These are phyloP conservation scores for Epinotia bilunana DNA, from an alignment of 2,888 invertebrate genomes.

Conservation along the genomic window DNA sequence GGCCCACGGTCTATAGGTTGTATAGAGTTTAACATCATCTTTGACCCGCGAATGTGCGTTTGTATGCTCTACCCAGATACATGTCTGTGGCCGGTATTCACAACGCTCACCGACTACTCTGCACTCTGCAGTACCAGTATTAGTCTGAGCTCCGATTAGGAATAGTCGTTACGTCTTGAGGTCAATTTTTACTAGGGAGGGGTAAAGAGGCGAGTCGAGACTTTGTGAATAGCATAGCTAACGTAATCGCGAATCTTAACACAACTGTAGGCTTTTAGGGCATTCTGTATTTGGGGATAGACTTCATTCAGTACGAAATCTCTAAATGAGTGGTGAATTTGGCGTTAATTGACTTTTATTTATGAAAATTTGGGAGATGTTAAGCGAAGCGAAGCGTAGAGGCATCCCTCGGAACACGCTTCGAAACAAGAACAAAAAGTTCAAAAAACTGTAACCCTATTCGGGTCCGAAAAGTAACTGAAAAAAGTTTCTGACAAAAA, in stretches of 20 bases:
- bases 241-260: background rate
- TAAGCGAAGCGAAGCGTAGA: background rate
- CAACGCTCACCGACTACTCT: background rate
- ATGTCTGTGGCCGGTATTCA: background rate
- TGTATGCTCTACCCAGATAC: background rate
- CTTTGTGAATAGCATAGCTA: background rate
- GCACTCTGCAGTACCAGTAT: background rate
- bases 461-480: too few relatives aligned
- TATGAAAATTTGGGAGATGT: background rate
- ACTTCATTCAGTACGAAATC: background rate
- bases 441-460: too few relatives aligned
- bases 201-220: background rate
- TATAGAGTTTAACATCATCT: background rate
- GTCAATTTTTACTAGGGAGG: background rate
- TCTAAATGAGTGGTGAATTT: constrained; percentile 16
- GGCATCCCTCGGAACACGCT: background rate
- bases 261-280: background rate
- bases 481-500: too few relatives aligned
- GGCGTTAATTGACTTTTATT: constrained; percentile 20
- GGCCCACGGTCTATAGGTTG: too few relatives aligned
- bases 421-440: too few relatives aligned
- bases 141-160: background rate
- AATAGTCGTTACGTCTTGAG: background rate
- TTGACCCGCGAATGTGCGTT: background rate
- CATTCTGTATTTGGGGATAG: background rate